phyloP scores from a whole-genome alignment of 2,113 vertebrate genomes.

The Zeus faber region DNA sequence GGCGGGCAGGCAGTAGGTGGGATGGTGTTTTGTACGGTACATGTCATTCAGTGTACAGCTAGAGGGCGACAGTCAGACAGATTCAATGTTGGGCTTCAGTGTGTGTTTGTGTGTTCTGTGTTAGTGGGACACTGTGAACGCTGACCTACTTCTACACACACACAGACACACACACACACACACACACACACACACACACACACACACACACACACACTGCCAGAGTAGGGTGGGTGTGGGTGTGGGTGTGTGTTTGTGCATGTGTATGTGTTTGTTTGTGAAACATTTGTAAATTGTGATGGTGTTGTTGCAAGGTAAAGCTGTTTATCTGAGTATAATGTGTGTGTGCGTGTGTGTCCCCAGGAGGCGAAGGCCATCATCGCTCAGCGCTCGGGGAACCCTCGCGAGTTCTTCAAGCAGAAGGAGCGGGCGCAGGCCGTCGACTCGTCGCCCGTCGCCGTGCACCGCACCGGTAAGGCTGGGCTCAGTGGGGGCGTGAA shows the following conservation, averaged over 20 bases:
- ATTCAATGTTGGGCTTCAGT: too few relatives aligned
- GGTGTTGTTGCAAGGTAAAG: too few relatives aligned
- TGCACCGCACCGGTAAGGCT: constrained; percentile 87
- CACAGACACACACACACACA: neutral
- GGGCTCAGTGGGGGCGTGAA: too few relatives aligned
- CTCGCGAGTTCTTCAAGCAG: constrained; percentile 91
- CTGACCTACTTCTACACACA: neutral
- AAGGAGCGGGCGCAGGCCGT: constrained; percentile 83
- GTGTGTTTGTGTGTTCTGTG: too few relatives aligned
- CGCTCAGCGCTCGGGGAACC: constrained; percentile 91
- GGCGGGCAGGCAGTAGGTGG: neutral
- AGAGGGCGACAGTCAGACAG: neutral
- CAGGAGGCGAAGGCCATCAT: constrained; percentile 98
- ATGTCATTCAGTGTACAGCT: too few relatives aligned
- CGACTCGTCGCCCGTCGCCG: constrained; percentile 78
- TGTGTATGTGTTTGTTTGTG: neutral
- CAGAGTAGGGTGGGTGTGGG: neutral
- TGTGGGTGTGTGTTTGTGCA: neutral
- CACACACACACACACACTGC: neutral
- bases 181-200: neutral
- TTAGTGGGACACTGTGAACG: neutral
- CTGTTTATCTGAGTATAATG: constrained; percentile 8
- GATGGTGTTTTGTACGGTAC: too few relatives aligned
- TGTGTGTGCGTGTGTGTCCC: constrained; percentile 13
- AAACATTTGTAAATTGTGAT: neutral